A percentile compares a stretch with the other conserved stretches of the same genome.
Conservation (phyloP, 2,113 vertebrate species). For the Procavia capensis region DNA sequence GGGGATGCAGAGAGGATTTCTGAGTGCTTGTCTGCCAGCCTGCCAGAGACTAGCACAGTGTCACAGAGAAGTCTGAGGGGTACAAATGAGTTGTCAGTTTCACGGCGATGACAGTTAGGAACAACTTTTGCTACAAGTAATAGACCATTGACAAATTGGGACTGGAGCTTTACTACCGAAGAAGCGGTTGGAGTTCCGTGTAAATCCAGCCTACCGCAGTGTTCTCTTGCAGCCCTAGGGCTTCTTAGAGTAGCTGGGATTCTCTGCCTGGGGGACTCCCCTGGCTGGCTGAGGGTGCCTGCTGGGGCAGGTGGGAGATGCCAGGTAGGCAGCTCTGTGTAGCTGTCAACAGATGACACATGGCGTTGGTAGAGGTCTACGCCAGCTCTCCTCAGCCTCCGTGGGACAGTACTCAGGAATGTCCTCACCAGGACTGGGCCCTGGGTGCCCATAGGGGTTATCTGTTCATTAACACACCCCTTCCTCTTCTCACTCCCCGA, state of each 20-base stretch:
- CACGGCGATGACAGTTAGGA: neutral
- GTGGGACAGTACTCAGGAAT: neutral
- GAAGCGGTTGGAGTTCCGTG: too few species aligned
- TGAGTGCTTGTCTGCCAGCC: neutral
- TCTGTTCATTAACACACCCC: neutral
- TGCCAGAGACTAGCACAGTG: neutral
- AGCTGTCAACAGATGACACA: neutral
- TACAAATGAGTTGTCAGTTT: neutral
- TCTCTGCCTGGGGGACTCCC: neutral
- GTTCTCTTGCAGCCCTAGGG: neutral
- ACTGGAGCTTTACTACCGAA: neutral
- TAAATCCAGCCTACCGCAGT: too few species aligned
- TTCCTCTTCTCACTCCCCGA: neutral
- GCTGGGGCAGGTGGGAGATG: neutral
- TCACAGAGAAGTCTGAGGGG: neutral
- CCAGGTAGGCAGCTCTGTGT: neutral
- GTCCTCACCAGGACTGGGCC: neutral
- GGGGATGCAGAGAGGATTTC: neutral
- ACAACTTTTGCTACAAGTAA: neutral
- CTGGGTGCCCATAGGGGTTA: fast-evolving
- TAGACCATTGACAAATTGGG: neutral
- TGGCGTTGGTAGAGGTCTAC: neutral
- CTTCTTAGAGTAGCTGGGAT: neutral
- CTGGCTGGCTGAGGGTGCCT: too few species aligned
- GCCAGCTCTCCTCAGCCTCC: neutral